phyloP scores from a whole-genome alignment of 2,888 invertebrate genomes.

The Pegoplata infirma region DNA sequence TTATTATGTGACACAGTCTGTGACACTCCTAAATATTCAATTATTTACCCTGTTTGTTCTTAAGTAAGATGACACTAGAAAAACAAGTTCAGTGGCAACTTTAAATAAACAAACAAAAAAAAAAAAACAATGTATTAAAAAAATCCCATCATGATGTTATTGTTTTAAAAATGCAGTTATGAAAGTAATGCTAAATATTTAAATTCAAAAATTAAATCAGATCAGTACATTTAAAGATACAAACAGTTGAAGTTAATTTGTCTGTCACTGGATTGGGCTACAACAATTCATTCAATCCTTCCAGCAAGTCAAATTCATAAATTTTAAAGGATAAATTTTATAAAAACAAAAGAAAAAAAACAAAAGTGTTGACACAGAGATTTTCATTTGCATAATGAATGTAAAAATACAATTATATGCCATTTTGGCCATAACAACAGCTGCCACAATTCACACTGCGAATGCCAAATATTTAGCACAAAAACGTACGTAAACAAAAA shows the following conservation, averaged over 20 bases:
- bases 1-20: not conserved
- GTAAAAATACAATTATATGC: not conserved
- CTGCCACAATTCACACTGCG: not conserved
- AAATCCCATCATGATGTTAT: not conserved
- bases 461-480: constrained; percentile 29
- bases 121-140: not conserved
- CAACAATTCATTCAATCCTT: too few species aligned
- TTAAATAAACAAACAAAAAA: not conserved
- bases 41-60: not conserved
- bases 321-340: not conserved
- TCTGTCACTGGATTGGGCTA: too few species aligned
- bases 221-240: not conserved
- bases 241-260: not conserved
- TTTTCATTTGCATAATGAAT: constrained; percentile 8
- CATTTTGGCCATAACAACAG: not conserved
- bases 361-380: too few species aligned
- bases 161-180: not conserved
- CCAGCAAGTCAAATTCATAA: not conserved
- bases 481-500: constrained; percentile 35
- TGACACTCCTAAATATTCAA: not conserved
- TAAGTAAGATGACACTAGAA: not conserved
- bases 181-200: not conserved
- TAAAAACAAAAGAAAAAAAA: not conserved
- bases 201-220: not conserved
- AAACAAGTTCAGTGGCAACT: not conserved